Conservation (phyloP, 2,113 vertebrate genomes). For the Sphyrna mokarran region DNA sequence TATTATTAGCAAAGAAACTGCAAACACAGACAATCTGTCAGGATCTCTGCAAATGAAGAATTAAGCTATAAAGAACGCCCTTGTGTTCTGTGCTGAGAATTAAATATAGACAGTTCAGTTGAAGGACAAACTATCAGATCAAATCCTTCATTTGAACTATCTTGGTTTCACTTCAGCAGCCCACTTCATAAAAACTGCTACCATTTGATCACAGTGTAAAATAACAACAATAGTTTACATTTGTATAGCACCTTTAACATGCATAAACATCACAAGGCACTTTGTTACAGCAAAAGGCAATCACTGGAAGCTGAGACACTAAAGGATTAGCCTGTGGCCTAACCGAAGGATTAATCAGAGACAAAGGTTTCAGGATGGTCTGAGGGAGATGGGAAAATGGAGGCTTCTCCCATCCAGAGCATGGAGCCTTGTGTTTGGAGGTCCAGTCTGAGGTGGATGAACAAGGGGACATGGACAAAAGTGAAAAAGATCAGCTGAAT, state of each 20-base stretch:
- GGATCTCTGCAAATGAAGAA: neutral
- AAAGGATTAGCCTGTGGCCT: no score
- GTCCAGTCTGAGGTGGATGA: no score
- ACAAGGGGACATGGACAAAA: no score
- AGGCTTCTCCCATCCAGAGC: no score
- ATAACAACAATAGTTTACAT: neutral
- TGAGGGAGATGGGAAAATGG: no score
- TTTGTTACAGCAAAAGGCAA: neutral
- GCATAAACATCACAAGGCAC: neutral
- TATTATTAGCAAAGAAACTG: neutral
- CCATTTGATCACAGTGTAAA: neutral
- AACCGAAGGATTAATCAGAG: no score
- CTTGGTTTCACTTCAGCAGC: neutral
- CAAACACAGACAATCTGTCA: slow-evolving; percentile 3
- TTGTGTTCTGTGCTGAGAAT: neutral
- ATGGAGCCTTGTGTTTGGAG: no score
- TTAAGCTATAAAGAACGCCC: neutral
- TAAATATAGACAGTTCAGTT: neutral
- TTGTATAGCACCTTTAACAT: neutral
- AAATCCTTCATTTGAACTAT: neutral
- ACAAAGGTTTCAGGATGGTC: no score
- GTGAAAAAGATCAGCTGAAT: no score
- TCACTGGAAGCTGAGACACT: no score
- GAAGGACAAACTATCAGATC: neutral
- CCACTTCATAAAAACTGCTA: neutral